Conservation (phyloP, 2,113 vertebrate genomes). For the Peucedramus taeniatus region DNA sequence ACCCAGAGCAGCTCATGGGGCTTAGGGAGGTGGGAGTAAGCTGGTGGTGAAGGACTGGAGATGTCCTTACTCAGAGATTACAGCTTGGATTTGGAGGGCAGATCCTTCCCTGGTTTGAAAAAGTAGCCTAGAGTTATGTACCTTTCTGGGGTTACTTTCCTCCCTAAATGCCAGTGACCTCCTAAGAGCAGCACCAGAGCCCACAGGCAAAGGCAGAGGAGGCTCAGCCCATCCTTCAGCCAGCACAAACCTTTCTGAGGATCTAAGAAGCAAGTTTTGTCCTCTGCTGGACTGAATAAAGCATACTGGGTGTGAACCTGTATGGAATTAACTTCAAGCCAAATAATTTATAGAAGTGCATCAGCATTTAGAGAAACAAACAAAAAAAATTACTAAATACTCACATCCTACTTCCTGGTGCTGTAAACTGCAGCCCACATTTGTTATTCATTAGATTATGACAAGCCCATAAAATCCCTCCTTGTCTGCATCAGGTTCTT, state of each 20-base stretch:
- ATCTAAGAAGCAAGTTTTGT: neutral
- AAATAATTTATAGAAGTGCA: too few species aligned
- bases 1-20: neutral
- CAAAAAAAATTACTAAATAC: neutral
- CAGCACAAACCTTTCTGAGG: neutral
- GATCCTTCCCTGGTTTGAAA: neutral
- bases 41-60: neutral
- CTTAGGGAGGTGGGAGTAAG: neutral
- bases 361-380: too few species aligned
- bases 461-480: neutral
- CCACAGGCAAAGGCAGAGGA: neutral
- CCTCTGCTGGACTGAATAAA: neutral
- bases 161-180: neutral
- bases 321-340: too few species aligned
- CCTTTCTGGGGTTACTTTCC: neutral
- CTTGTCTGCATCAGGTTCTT: neutral
- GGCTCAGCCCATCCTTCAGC: neutral
- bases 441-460: neutral
- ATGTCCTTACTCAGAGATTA: neutral
- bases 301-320: neutral
- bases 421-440: neutral
- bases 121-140: rapidly evolving
- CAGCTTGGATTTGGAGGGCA: neutral
- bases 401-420: neutral
- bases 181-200: neutral